Percentiles rank a stretch among this genome's conserved stretches.
phyloP scores from a whole-genome alignment of 1,140 invertebrate species.

The Hyposmocoma kahamanoa region DNA sequence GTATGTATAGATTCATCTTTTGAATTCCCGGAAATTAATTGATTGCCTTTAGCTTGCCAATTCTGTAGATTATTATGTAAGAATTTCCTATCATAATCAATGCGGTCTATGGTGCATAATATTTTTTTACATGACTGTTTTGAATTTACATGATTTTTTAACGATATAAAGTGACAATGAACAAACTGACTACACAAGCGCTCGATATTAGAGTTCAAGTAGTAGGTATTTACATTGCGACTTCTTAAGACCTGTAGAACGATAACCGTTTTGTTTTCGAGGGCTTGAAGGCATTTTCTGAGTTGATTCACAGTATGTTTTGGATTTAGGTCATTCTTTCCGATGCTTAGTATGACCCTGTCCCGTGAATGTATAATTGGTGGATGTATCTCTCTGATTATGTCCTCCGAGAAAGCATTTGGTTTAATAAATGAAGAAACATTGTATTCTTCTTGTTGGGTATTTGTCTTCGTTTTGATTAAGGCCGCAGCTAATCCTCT shows the following conservation, averaged over 20 bases:
- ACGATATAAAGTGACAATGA: background rate
- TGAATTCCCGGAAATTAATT: background rate
- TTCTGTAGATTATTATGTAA: too few species aligned
- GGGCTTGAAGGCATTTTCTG: background rate
- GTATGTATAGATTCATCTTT: too few species aligned
- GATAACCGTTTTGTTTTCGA: background rate
- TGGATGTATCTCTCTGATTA: background rate
- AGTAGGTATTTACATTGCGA: background rate
- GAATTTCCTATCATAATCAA: background rate
- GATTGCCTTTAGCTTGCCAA: too few species aligned
- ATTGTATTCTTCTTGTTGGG: background rate
- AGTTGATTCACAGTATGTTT: background rate
- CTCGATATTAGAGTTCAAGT: background rate
- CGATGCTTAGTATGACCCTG: background rate
- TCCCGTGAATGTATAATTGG: background rate
- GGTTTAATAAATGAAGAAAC: background rate
- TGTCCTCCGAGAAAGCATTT: background rate
- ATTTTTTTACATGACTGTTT: background rate
- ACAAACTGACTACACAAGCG: background rate
- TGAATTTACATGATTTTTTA: background rate
- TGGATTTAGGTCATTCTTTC: background rate
- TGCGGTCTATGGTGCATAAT: background rate
- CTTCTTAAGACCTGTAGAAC: background rate
- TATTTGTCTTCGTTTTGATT: background rate
- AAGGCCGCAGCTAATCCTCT: background rate